Percentiles rank a stretch among this genome's conserved stretches.
Conservation (phyloP, 2,888 invertebrate species). For the Criorhina ranunculi region DNA sequence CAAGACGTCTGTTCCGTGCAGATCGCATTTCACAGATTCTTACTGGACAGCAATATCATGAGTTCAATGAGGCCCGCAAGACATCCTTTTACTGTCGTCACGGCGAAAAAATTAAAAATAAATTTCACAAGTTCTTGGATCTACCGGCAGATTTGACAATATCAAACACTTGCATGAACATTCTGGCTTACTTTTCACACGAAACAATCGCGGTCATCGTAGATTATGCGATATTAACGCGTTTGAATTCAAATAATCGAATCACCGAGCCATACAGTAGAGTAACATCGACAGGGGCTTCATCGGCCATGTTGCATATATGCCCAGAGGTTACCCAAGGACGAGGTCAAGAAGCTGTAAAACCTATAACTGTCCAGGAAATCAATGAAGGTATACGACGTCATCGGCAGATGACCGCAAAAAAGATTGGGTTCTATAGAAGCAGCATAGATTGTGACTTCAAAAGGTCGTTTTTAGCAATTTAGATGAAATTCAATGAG, state of each 20-base stretch:
- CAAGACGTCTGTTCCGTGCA: constrained; percentile 85
- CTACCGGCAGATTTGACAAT: constrained; percentile 88
- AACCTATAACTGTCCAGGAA: constrained; percentile 91
- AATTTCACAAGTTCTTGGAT: constrained; percentile 88
- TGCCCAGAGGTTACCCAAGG: constrained; percentile 85
- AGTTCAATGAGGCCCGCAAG: constrained; percentile 91
- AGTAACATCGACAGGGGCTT: constrained; percentile 84
- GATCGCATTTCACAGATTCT: constrained; percentile 87
- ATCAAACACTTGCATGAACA: constrained; percentile 88
- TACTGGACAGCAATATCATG: constrained; percentile 88
- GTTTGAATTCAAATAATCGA: constrained; percentile 90
- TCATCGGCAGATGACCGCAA: constrained; percentile 84
- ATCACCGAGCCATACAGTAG: constrained; percentile 89
- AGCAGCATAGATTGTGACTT: constrained; percentile 82
- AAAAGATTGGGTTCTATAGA: constrained; percentile 82
- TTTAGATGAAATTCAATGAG: constrained; percentile 76
- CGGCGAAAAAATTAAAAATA: constrained; percentile 85
- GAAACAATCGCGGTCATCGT: constrained; percentile 96
- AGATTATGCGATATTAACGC: constrained; percentile 92
- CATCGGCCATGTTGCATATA: constrained; percentile 83
- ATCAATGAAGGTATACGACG: constrained; percentile 93
- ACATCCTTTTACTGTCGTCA: constrained; percentile 88
- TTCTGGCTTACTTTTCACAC: constrained; percentile 93
- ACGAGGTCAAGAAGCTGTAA: constrained; percentile 88
- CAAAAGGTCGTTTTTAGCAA: constrained; percentile 82